Evolutionary conservation across 2,888 invertebrate species (phyloP).

Genomic region (Electrophaes corylata): DNA sequence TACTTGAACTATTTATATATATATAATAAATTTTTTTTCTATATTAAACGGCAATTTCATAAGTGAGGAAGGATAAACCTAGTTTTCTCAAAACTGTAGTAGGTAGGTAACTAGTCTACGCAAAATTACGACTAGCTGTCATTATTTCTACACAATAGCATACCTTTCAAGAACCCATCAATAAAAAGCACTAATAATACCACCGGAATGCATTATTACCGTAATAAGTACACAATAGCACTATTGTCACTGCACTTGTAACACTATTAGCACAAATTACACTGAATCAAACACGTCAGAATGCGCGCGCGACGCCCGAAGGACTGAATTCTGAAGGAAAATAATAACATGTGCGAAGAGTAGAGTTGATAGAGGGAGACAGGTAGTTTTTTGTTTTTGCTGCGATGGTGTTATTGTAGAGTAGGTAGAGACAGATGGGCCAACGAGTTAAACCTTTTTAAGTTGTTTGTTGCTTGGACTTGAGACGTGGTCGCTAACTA

Average conservation of each 20-base stretch:
- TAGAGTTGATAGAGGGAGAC: constrained; percentile 56
- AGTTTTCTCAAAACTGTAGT: no score
- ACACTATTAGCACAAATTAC: constrained; percentile 32
- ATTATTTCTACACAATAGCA: constrained; percentile 9
- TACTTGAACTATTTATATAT: no score
- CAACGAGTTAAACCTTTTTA: neutral
- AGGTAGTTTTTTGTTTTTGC: constrained; percentile 52
- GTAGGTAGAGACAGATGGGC: constrained; percentile 31
- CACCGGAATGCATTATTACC: constrained; percentile 49
- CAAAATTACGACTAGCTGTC: neutral
- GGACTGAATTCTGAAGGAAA: constrained; percentile 62
- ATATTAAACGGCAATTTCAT: no score
- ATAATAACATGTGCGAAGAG: constrained; percentile 64
- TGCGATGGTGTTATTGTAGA: constrained; percentile 47
- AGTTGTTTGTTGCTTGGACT: no score
- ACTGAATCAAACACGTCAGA: constrained; percentile 43
- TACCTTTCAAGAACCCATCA: constrained; percentile 47
- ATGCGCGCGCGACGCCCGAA: constrained; percentile 55
- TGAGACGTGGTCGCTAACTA: no score
- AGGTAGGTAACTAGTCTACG: neutral
- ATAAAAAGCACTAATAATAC: constrained; percentile 42
- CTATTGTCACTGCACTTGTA: constrained; percentile 42
- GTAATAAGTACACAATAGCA: constrained; percentile 30
- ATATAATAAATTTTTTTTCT: no score
- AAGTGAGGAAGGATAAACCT: no score